phyloP scores from a whole-genome alignment of 2,888 invertebrate species.

The Trachelus troglodyta region DNA sequence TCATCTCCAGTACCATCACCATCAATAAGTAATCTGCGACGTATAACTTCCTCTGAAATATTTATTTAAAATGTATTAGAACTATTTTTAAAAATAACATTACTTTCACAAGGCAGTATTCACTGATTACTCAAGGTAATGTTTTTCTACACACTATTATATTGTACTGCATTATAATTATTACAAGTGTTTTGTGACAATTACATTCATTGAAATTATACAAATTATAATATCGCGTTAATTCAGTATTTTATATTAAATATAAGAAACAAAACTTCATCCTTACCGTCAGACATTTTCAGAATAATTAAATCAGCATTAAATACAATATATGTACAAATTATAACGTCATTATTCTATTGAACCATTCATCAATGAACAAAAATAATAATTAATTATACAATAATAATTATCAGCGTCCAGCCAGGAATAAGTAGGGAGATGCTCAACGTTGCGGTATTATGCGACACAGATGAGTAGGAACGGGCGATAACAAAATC shows the following conservation, averaged over 20 bases:
- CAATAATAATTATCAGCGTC: not conserved
- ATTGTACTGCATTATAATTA: not conserved
- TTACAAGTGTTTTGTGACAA: not conserved
- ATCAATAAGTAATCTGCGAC: constrained; percentile 90
- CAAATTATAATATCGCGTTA: not conserved
- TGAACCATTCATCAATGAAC: not conserved
- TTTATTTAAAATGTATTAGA: not conserved
- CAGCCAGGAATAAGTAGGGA: too few species aligned
- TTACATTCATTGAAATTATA: not conserved
- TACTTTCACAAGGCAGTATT: too few species aligned
- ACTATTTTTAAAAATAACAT: not conserved
- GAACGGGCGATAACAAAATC: too few species aligned
- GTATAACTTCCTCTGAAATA: constrained; percentile 90
- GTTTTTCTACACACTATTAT: not conserved
- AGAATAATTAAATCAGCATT: not conserved
- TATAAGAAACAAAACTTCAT: not conserved
- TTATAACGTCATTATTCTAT: not conserved
- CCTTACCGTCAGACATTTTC: not conserved
- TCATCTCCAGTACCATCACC: constrained; percentile 98
- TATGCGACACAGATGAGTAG: too few species aligned
- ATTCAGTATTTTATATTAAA: not conserved
- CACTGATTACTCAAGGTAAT: not conserved
- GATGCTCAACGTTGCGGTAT: too few species aligned
- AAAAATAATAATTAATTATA: not conserved
- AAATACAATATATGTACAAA: not conserved